phyloP scores from a whole-genome alignment of 2,797 vertebrate genomes.

The Uromys caudimaculatus region DNA sequence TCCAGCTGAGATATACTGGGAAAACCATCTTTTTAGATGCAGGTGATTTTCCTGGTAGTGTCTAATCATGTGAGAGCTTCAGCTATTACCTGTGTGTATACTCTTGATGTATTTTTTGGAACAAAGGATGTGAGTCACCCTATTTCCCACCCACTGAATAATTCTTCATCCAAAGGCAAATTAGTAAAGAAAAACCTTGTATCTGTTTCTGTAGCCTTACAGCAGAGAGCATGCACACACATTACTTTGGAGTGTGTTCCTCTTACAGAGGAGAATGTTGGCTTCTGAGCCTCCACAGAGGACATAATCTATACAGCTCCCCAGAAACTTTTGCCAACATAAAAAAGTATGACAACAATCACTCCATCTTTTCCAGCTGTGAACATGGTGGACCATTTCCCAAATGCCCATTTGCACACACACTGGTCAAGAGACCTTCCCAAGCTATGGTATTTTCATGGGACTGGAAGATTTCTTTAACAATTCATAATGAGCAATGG shows the following conservation, averaged over 20 bases:
- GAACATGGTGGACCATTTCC: slow-evolving; percentile 74
- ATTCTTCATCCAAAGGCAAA: slow-evolving; percentile 75
- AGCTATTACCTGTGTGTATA: slow-evolving; percentile 60
- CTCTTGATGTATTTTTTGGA: slow-evolving; percentile 45
- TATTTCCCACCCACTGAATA: slow-evolving; percentile 72
- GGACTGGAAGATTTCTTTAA: slow-evolving; percentile 79
- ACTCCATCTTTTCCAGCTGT: slow-evolving; percentile 76
- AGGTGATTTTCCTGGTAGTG: neutral
- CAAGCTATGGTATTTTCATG: slow-evolving; percentile 74
- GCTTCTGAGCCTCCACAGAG: slow-evolving; percentile 45
- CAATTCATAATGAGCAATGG: slow-evolving; percentile 80
- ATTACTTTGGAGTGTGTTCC: slow-evolving; percentile 77
- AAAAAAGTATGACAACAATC: slow-evolving; percentile 77
- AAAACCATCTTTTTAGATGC: neutral
- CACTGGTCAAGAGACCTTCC: slow-evolving; percentile 75
- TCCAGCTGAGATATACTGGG: neutral
- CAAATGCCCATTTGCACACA: slow-evolving; percentile 72
- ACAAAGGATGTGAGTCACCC: slow-evolving; percentile 62
- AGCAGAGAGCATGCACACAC: slow-evolving; percentile 79
- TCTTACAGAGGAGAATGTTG: slow-evolving; percentile 57
- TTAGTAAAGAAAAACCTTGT: slow-evolving; percentile 66
- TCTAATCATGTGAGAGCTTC: neutral
- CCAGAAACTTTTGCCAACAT: slow-evolving; percentile 82
- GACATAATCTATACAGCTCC: slow-evolving; percentile 77
- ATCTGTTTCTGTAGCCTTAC: slow-evolving; percentile 53